phyloP scores from a whole-genome alignment of 2,888 invertebrate genomes.

The Cremastinae sp. region DNA sequence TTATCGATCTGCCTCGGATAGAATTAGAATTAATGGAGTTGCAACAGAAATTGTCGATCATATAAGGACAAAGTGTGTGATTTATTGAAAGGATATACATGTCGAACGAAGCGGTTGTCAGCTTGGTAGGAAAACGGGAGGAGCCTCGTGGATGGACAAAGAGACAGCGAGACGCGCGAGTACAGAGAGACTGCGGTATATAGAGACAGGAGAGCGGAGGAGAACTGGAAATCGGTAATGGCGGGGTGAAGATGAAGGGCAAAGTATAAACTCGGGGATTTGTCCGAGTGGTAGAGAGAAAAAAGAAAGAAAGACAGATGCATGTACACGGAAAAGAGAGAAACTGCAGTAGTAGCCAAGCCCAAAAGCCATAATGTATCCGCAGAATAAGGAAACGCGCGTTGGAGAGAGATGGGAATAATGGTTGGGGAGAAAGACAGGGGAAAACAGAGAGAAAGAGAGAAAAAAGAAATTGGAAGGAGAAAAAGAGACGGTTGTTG shows the following conservation, averaged over 20 bases:
- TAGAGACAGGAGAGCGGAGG: slow-evolving; percentile 13
- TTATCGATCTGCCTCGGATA: no score
- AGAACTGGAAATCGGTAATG: slow-evolving; percentile 43
- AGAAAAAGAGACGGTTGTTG: slow-evolving; percentile 66
- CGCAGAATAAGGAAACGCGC: slow-evolving; percentile 61
- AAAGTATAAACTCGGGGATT: slow-evolving; percentile 41
- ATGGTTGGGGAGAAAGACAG: slow-evolving; percentile 51
- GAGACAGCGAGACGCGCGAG: slow-evolving; percentile 7
- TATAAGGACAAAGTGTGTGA: no score
- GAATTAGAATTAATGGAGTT: no score
- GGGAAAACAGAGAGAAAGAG: slow-evolving; percentile 31
- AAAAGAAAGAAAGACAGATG: slow-evolving; percentile 1
- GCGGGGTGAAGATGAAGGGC: slow-evolving; percentile 39
- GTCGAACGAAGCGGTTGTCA: no score
- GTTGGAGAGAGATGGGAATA: slow-evolving; percentile 65
- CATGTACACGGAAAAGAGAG: background rate
- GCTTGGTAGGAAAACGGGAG: no score
- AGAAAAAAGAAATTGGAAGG: no score
- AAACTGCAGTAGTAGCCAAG: slow-evolving; percentile 41
- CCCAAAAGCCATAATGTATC: slow-evolving; percentile 63
- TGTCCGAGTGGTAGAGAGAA: slow-evolving; percentile 2
- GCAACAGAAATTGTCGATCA: no score
- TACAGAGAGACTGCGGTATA: slow-evolving; percentile 6
- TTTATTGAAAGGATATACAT: no score
- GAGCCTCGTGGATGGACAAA: no score